phyloP scores from a whole-genome alignment of 2,888 invertebrate genomes.

The Schizotus pectinicornis region DNA sequence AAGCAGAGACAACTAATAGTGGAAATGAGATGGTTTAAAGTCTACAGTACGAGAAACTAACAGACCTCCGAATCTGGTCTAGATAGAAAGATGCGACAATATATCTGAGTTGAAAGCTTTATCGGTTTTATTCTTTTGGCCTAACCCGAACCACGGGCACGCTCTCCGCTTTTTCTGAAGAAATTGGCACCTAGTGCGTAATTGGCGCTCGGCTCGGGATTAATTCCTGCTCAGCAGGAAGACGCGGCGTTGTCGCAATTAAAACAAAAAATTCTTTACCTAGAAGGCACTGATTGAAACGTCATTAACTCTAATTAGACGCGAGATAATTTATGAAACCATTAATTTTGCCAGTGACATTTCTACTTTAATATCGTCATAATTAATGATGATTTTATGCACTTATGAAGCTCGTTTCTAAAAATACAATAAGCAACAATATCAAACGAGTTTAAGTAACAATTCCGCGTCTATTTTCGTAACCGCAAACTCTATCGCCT shows the following conservation, averaged over 20 bases:
- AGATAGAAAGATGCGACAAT: too few species aligned
- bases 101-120: too few species aligned
- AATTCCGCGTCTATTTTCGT: too few species aligned
- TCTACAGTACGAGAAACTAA: too few species aligned
- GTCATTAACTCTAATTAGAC: slow-evolving; percentile 39
- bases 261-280: slow-evolving; percentile 24
- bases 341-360: slow-evolving; percentile 36
- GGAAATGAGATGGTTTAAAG: too few species aligned
- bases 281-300: slow-evolving; percentile 35
- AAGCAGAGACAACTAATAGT: too few species aligned
- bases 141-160: too few species aligned
- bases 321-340: slow-evolving; percentile 35
- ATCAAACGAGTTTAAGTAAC: not conserved
- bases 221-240: slow-evolving; percentile 17
- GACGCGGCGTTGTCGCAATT: slow-evolving; percentile 18
- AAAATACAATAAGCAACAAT: slow-evolving; percentile 15
- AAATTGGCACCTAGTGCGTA: not conserved
- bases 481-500: too few species aligned
- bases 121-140: too few species aligned
- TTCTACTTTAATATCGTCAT: slow-evolving; percentile 35
- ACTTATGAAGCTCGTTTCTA: slow-evolving; percentile 19
- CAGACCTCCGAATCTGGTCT: too few species aligned
- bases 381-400: slow-evolving; percentile 38
- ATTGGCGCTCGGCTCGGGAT: slow-evolving; percentile 15
- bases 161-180: too few species aligned